Base-by-base conservation (phyloP, 2,113 vertebrate species). In the Austrofundulus limnaeus region DNA sequence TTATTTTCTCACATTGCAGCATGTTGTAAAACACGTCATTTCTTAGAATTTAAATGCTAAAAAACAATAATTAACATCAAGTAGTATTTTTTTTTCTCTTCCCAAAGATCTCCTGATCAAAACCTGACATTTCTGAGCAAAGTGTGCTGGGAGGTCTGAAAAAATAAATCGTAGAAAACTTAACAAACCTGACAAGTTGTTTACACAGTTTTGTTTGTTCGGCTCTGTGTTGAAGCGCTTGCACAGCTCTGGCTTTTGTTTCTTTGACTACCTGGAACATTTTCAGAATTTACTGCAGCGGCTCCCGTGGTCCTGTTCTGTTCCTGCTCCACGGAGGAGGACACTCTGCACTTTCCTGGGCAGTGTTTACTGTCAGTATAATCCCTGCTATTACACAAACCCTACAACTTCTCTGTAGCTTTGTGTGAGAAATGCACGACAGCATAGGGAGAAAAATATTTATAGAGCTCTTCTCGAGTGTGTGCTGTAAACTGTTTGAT, bases 261-360 rank as follows among this genome's bases (percentile, higher is more conserved):
- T 84, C 88, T 92, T 96, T 99, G 92, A 98, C 95, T 90, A 63
- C 77, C 4, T 11, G 68, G 79, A 93, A 99, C 97, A 94, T 94
- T 92, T 99, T 99, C 93, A 94, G 97, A 89, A 89, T 98, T 91
- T 98, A 98, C 89, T 95, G 94, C 87, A 98, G 96, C 11, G 97
- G 97, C 2, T 85, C 92, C 14, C 93, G 94, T 55, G 97, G 97
- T 1, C 97, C 97, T 1, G 96, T 99, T 25, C 75, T 99, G 57
- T 87, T 99, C 11, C 89, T 99, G 16, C 81, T 99, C 7, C 97
- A 98, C 0, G 97, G 97, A 14, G 97, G 97, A 79, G 97, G 97
- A 28, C 97, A 99, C 83, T 99, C 97, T 73, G 97, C 97, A 0
- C 95, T 99, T 12, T 99, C 97, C 78, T 98, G 97, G 97, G 97